Percentiles rank a stretch among this genome's conserved stretches.
Conservation (phyloP, 1,140 invertebrate genomes). For the Aphidius ervi region DNA sequence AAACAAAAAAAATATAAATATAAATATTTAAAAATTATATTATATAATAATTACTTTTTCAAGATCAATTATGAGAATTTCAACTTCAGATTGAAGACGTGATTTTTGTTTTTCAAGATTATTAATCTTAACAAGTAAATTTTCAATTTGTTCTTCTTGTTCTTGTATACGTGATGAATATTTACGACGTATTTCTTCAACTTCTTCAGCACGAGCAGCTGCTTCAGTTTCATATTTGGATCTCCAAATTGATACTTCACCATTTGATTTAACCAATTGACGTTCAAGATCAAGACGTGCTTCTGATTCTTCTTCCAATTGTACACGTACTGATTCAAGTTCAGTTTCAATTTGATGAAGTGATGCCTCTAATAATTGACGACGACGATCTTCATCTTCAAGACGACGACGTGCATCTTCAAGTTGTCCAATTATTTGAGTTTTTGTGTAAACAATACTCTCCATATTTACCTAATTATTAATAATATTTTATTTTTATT, state of each 20-base stretch:
- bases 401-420: constrained; percentile 89
- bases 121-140: constrained; percentile 85
- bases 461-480: constrained; percentile 61
- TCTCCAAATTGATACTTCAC: constrained; percentile 82
- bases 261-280: constrained; percentile 87
- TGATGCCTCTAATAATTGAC: constrained; percentile 79
- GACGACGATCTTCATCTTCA: constrained; percentile 92
- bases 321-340: constrained; percentile 85
- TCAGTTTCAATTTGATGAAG: constrained; percentile 89
- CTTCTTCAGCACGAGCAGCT: constrained; percentile 83
- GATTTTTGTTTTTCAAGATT: constrained; percentile 94
- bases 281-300: constrained; percentile 91
- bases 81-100: constrained; percentile 91
- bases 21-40: no score
- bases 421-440: constrained; percentile 80
- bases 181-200: constrained; percentile 86
- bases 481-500: constrained; percentile 14
- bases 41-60: constrained; percentile 66
- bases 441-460: constrained; percentile 84
- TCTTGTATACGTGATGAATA: constrained; percentile 88
- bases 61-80: constrained; percentile 94
- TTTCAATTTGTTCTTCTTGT: constrained; percentile 93
- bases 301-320: constrained; percentile 93
- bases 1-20: constrained; percentile 7
- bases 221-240: constrained; percentile 91